Evolutionary conservation across 2,797 vertebrate species (phyloP).

Genomic region (Salmo trutta): DNA sequence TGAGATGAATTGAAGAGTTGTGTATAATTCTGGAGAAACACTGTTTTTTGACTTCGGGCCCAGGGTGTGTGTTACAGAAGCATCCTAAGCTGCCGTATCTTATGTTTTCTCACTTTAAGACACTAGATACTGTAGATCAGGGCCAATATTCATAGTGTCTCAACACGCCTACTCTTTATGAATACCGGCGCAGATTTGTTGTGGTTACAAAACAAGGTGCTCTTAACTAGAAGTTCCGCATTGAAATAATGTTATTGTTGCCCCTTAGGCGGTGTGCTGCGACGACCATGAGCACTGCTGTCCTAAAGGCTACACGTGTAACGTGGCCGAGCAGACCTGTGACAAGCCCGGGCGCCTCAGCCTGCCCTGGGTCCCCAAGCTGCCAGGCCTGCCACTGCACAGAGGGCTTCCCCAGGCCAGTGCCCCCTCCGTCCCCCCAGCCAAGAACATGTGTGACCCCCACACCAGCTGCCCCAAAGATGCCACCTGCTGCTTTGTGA

Average conservation of each 20-base stretch:
- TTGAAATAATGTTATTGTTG: too few species aligned
- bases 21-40: too few species aligned
- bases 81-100: too few species aligned
- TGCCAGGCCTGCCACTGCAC: conserved; percentile 40
- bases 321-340: conserved; percentile 63
- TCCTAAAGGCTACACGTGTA: conserved; percentile 74
- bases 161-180: too few species aligned
- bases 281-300: conserved; percentile 79
- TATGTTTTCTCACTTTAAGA: too few species aligned
- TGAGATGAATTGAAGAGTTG: too few species aligned
- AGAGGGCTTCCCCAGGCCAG: rapidly evolving
- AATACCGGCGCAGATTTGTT: too few species aligned
- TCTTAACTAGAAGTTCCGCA: too few species aligned
- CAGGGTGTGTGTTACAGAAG: too few species aligned
- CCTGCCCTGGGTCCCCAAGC: conserved; percentile 65
- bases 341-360: conserved; percentile 44
- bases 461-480: conserved; percentile 72
- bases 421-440: rapidly evolving
- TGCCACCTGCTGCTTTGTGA: conserved; percentile 79
- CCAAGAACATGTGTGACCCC: conserved; percentile 62
- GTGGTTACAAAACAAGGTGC: too few species aligned
- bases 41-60: neutral
- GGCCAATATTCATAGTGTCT: too few species aligned
- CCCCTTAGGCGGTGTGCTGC: conserved; percentile 78
- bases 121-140: too few species aligned